These are phyloP conservation scores for Batillaria attramentaria DNA, from an alignment of 1,140 invertebrate species.

Conservation along the genomic window DNA sequence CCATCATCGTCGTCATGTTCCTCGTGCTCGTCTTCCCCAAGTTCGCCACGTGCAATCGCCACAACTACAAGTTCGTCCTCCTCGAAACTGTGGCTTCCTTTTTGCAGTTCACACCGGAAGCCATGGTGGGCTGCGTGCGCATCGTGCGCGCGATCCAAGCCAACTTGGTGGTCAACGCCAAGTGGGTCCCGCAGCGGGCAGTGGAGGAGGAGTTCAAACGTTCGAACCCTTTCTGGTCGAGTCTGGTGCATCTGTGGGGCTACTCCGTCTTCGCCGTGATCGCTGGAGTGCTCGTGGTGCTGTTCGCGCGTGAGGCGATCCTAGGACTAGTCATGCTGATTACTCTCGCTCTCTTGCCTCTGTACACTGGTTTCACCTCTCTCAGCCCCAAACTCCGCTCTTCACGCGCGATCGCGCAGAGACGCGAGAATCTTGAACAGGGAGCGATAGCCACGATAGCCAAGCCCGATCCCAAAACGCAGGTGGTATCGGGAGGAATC, in stretches of 20 bases:
- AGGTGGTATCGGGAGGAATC: neutral
- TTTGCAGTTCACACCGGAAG: conserved; percentile 65
- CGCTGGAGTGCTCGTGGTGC: conserved; percentile 39
- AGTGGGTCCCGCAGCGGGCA: conserved; percentile 64
- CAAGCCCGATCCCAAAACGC: neutral
- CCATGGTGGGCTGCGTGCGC: conserved; percentile 61
- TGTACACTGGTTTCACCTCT: conserved; percentile 60
- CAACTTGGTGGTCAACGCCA: conserved; percentile 53
- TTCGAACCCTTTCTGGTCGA: conserved; percentile 61
- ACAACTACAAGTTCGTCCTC: conserved; percentile 59
- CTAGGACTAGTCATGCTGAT: conserved; percentile 50
- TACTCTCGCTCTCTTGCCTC: conserved; percentile 52
- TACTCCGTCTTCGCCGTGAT: conserved; percentile 53
- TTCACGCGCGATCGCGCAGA: conserved; percentile 26
- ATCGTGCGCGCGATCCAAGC: conserved; percentile 57
- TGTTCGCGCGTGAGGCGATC: conserved; percentile 44
- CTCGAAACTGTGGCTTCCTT: conserved; percentile 63
- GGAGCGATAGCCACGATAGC: conserved; percentile 25
- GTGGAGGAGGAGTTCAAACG: conserved; percentile 63
- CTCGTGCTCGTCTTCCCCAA: conserved; percentile 64
- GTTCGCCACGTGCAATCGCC: conserved; percentile 55
- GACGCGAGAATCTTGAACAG: conserved; percentile 22
- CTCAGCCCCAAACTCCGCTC: conserved; percentile 45
- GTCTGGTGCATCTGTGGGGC: conserved; percentile 62
- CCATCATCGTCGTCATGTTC: conserved; percentile 62